These are phyloP conservation scores for Tubiluchus corallicola DNA, from an alignment of 2,888 invertebrate genomes.

Conservation along the genomic window DNA sequence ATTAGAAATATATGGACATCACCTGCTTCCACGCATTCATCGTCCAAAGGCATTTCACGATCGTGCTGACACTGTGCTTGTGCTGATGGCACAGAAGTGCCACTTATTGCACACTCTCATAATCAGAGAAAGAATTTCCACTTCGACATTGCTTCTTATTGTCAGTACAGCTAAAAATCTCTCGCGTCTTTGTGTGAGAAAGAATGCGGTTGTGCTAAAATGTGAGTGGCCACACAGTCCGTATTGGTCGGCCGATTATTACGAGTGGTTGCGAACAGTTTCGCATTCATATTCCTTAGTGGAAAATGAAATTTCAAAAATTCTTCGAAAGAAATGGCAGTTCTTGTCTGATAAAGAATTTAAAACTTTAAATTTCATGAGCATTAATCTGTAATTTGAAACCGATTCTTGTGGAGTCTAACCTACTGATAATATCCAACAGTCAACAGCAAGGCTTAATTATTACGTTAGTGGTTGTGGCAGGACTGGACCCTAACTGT, in stretches of 20 bases:
- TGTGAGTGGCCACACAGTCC: conserved; percentile 43
- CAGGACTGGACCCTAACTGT: too few species aligned
- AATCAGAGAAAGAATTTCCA: conserved; percentile 51
- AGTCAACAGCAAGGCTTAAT: too few species aligned
- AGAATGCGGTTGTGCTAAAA: conserved; percentile 46
- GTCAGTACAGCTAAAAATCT: conserved; percentile 44
- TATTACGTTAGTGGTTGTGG: too few species aligned
- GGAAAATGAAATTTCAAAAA: conserved; percentile 46
- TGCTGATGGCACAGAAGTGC: conserved; percentile 47
- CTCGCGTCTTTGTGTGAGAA: conserved; percentile 36
- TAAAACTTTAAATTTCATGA: conserved; percentile 12
- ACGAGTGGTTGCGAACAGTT: conserved; percentile 41
- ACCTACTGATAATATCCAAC: too few species aligned
- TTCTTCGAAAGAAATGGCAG: conserved; percentile 45
- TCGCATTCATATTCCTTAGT: conserved; percentile 44
- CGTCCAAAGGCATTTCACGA: conserved; percentile 46
- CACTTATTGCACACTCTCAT: conserved; percentile 47
- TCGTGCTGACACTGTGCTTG: conserved; percentile 45
- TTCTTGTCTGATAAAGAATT: conserved; percentile 28
- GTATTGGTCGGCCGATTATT: conserved; percentile 47
- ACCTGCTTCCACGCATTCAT: conserved; percentile 44
- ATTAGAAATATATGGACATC: conserved; percentile 45
- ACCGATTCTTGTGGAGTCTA: too few species aligned
- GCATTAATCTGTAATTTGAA: too few species aligned
- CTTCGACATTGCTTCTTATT: conserved; percentile 50